Conservation (phyloP, 1,140 invertebrate species). For the Venturia canescens region DNA sequence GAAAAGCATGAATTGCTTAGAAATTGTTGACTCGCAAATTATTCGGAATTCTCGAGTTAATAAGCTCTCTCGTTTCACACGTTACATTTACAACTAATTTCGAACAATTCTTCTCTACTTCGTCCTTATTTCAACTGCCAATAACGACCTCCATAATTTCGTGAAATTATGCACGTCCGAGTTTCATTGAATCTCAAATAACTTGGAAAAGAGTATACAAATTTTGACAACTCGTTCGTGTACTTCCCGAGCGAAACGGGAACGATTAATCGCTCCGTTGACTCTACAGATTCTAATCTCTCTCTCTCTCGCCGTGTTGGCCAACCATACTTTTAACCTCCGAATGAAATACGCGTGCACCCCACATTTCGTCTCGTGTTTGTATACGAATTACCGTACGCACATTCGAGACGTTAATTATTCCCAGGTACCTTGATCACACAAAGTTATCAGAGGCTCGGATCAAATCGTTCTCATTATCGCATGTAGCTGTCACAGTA, state of each 20-base stretch:
- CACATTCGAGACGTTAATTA: not conserved
- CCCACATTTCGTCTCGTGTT: not conserved
- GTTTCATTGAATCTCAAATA: too few relatives aligned
- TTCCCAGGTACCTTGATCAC: not conserved
- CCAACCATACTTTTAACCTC: not conserved
- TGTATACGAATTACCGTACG: conserved; percentile 3
- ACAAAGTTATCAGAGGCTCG: too few relatives aligned
- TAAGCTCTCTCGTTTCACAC: not conserved
- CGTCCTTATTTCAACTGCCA: too few relatives aligned
- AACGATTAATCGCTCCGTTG: not conserved
- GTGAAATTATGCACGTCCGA: not conserved
- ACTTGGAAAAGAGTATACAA: too few relatives aligned
- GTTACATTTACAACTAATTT: too few relatives aligned
- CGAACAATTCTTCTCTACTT: too few relatives aligned
- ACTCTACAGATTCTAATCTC: not conserved
- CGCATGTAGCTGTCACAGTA: not conserved
- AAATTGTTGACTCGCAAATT: not conserved
- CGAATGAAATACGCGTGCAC: not conserved
- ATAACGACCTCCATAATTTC: not conserved
- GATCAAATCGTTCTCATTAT: not conserved
- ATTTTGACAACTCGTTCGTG: conserved; percentile 4
- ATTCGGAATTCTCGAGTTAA: not conserved
- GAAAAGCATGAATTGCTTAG: not conserved
- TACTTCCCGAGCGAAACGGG: not conserved
- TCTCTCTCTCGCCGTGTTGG: not conserved